phyloP scores from a whole-genome alignment of 53 echinoderm and acorn worm genomes.

The Pentamera pediparva region DNA sequence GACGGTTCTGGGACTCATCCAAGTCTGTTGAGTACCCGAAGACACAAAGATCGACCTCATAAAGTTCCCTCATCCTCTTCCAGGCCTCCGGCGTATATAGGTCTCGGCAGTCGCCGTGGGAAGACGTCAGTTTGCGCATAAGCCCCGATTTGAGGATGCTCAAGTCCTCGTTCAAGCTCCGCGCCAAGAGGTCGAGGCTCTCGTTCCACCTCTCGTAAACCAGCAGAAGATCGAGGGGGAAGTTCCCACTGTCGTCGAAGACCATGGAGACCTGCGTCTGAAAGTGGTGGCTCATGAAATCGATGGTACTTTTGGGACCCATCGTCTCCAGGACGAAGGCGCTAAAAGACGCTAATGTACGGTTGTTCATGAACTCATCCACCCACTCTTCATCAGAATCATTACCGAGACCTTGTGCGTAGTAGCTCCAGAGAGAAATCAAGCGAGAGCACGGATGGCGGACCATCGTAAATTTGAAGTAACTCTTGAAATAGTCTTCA shows the following conservation, averaged over 20 bases:
- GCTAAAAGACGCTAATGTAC: neutral
- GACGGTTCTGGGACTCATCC: no score
- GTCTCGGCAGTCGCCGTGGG: neutral
- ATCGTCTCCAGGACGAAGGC: neutral
- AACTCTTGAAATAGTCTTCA: neutral
- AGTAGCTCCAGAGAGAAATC: conserved; percentile 12
- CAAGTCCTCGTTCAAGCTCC: neutral
- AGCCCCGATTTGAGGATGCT: neutral
- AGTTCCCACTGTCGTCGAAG: neutral
- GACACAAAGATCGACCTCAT: conserved; percentile 6
- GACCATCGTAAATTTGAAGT: conserved; percentile 14
- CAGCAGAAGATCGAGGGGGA: neutral
- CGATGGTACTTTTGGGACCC: neutral
- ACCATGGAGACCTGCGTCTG: conserved; percentile 9
- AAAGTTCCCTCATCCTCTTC: conserved; percentile 14
- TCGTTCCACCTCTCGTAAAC: conserved; percentile 21
- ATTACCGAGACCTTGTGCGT: conserved; percentile 6
- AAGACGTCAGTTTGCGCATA: neutral
- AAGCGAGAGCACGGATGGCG: conserved; percentile 17
- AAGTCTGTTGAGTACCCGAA: conserved; percentile 3
- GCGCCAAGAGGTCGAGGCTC: neutral
- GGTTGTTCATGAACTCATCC: neutral
- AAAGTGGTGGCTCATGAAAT: neutral
- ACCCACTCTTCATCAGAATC: neutral
- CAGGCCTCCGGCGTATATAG: neutral